Base-by-base conservation (phyloP, 2,797 vertebrate species). In the Pempheris klunzingeri region DNA sequence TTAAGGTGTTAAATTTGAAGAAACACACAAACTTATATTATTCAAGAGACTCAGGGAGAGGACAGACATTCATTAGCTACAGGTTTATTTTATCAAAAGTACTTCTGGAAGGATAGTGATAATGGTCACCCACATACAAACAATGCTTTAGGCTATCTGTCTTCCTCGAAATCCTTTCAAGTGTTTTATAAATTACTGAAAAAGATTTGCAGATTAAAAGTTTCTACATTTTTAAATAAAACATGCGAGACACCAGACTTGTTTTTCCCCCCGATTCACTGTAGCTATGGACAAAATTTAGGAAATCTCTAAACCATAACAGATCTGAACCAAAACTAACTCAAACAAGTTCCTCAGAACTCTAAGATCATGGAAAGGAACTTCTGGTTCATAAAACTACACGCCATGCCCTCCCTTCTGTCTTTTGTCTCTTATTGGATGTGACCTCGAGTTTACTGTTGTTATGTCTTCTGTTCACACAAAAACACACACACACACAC, bases 351-450 rank as follows among this genome's bases (percentile, higher is more conserved):
- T 61, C 60, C 67, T 80, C 24, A 81, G 69, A 82, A 86, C 67
- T 85, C 34, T 74, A 78, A 84, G 72, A 75, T 80, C 57, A 81
- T 71, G 75, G 77, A 85, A 80, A 79, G 32, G 28, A 80, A 78
- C 57, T 74, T 81, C 24, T 76, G 83, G 0, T 73, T 75, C 34
- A 54, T 82, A 77, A 86, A 89, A 81, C 81, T 78, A 77, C 61
- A 77, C 47, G 22, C 34, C 55, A 30, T 54, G 44, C 49, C 39
- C 57, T 67, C 24, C 58, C 50, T 64, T 77, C 52, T 75, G 73
- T 76, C 44, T 83, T 84, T 82, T 83, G 83, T 85, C 78, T 82
- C 55, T 83, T 60, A 68, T 65, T 76, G 61, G 74, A 80, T 74
- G 59, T 83, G 82, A 90, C 80, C 81, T 63, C 46, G 50, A 82